Percentiles rank a stretch among this genome's conserved stretches.
Conservation (phyloP, 1,140 invertebrate species). For the Psilanteris sp. region DNA sequence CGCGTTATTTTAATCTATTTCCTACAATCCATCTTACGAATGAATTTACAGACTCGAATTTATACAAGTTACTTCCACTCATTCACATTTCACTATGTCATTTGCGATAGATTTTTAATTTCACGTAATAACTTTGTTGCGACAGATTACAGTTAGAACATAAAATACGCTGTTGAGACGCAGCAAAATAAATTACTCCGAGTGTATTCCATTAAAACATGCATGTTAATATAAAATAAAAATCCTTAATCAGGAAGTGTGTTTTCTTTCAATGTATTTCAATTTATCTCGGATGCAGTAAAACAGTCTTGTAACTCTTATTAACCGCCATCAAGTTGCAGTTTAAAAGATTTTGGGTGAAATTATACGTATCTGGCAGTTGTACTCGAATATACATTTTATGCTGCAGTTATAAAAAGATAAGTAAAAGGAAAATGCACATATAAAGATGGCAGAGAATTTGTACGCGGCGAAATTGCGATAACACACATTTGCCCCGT, state of each 20-base stretch:
- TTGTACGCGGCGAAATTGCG: constrained; percentile 30
- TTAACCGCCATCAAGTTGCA: constrained; percentile 22
- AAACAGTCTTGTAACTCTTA: constrained; percentile 49
- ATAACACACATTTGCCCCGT: constrained; percentile 39
- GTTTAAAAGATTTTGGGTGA: constrained; percentile 42
- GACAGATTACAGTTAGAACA: constrained; percentile 9
- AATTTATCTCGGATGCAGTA: constrained; percentile 45
- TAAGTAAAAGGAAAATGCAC: constrained; percentile 51
- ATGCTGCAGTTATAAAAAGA: constrained; percentile 46
- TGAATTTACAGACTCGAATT: neutral
- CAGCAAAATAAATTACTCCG: constrained; percentile 44
- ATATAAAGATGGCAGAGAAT: constrained; percentile 57
- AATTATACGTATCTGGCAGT: constrained; percentile 8
- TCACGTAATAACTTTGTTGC: neutral
- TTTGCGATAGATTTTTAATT: constrained; percentile 12
- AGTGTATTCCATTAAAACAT: constrained; percentile 33
- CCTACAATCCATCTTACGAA: too few relatives aligned
- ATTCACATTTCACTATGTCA: neutral
- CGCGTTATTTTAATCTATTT: too few relatives aligned
- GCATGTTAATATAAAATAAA: constrained; percentile 25
- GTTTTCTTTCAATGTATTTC: constrained; percentile 54
- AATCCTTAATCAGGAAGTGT: constrained; percentile 51
- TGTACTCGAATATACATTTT: constrained; percentile 50
- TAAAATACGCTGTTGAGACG: constrained; percentile 37
- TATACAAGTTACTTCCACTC: constrained; percentile 1